phyloP scores from a whole-genome alignment of 1,140 invertebrate genomes.

The Chionoecetes opilio region DNA sequence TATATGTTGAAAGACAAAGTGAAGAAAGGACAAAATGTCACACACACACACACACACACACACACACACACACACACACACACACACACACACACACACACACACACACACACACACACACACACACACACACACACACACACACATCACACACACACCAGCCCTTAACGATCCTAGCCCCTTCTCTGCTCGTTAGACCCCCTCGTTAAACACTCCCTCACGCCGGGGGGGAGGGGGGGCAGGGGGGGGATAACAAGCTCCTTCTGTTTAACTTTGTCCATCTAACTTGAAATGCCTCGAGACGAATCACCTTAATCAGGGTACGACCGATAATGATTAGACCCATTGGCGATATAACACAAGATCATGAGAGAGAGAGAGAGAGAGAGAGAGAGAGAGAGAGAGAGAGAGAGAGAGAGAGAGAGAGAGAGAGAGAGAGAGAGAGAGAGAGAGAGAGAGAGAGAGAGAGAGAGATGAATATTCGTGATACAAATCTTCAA shows the following conservation, averaged over 20 bases:
- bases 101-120: background rate
- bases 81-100: background rate
- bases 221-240: background rate
- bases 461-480: no score
- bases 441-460: background rate
- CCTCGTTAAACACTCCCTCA: background rate
- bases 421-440: background rate
- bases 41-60: no score
- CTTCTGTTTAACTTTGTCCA: background rate
- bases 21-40: no score
- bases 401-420: background rate
- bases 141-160: no score
- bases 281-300: background rate
- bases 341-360: background rate
- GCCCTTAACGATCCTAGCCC: no score
- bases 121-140: background rate
- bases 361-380: background rate
- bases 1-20: no score
- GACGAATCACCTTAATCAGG: background rate
- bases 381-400: conserved; percentile 21
- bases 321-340: conserved; percentile 10
- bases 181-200: no score
- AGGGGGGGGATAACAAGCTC: background rate
- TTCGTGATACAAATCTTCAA: no score
- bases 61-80: no score